phyloP scores from a whole-genome alignment of 2,797 vertebrate genomes.

The Siniperca obscura region DNA sequence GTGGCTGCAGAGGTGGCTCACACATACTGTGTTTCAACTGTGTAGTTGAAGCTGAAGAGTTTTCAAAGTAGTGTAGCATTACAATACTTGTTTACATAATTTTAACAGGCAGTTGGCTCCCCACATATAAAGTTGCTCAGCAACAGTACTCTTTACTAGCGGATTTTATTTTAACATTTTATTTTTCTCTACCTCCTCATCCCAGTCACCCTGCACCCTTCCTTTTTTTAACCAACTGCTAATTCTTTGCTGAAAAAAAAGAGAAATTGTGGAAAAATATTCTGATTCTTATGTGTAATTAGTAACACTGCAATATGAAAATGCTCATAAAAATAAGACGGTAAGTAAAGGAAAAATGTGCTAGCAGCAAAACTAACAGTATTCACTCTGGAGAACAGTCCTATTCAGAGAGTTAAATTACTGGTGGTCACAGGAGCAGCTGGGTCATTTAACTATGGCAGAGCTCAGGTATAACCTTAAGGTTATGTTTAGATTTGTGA shows the following conservation, averaged over 20 bases:
- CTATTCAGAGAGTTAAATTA: background rate
- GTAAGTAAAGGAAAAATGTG: background rate
- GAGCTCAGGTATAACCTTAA: background rate
- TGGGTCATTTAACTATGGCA: background rate
- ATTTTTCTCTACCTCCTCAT: slow-evolving; percentile 8
- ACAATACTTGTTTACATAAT: slow-evolving; percentile 34
- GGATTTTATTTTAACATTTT: slow-evolving; percentile 27
- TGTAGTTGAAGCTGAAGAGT: background rate
- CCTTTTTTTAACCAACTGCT: background rate
- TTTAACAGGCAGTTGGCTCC: slow-evolving; percentile 11
- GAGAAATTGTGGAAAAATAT: background rate
- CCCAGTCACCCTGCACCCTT: background rate
- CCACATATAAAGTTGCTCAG: slow-evolving; percentile 14
- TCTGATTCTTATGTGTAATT: background rate
- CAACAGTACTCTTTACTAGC: background rate
- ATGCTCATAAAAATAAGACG: background rate
- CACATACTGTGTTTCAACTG: background rate
- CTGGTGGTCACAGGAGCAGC: background rate
- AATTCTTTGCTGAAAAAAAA: background rate
- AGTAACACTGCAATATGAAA: background rate
- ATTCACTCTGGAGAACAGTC: background rate
- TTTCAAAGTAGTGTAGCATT: slow-evolving; percentile 12
- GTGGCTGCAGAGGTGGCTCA: slow-evolving; percentile 30
- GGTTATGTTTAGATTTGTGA: background rate
- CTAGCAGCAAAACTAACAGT: background rate